Evolutionary conservation across 2,888 invertebrate species (phyloP).

Genomic region (Amiota minor): DNA sequence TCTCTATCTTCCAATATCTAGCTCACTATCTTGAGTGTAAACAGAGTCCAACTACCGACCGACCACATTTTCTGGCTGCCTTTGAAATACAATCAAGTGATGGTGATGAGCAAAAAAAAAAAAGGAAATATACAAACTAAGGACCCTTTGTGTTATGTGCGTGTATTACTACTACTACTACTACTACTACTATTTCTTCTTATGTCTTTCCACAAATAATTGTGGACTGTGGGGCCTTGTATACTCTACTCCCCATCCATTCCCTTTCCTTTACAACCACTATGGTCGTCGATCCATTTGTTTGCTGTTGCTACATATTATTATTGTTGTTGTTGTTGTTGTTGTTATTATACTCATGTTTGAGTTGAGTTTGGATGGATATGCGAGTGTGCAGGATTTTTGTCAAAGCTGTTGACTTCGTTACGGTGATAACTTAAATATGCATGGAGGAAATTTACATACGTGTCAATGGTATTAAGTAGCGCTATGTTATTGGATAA

Average conservation of each 20-base stretch:
- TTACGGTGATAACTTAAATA: conserved; percentile 65
- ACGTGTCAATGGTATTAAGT: conserved; percentile 65
- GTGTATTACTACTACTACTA: too few species aligned
- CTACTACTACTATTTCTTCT: too few species aligned
- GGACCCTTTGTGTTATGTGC: too few species aligned
- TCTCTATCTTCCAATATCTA: neutral
- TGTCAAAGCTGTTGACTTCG: conserved; percentile 63
- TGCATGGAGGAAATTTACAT: conserved; percentile 60
- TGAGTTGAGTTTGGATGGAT: neutral
- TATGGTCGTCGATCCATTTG: neutral
- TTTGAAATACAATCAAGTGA: conserved; percentile 5
- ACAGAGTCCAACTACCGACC: neutral
- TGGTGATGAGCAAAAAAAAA: neutral
- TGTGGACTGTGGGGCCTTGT: too few species aligned
- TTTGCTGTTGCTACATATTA: too few species aligned
- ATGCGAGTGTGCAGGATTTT: conserved; percentile 46
- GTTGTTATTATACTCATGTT: neutral
- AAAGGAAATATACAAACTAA: too few species aligned
- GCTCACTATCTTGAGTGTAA: neutral
- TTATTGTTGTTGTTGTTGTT: neutral
- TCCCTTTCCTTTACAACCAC: neutral
- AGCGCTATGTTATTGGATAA: conserved; percentile 60
- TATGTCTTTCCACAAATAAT: too few species aligned
- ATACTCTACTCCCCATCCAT: neutral
- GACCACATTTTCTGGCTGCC: neutral